Conservation (phyloP, 2,888 invertebrate species). For the Cylindroiulus punctatus region DNA sequence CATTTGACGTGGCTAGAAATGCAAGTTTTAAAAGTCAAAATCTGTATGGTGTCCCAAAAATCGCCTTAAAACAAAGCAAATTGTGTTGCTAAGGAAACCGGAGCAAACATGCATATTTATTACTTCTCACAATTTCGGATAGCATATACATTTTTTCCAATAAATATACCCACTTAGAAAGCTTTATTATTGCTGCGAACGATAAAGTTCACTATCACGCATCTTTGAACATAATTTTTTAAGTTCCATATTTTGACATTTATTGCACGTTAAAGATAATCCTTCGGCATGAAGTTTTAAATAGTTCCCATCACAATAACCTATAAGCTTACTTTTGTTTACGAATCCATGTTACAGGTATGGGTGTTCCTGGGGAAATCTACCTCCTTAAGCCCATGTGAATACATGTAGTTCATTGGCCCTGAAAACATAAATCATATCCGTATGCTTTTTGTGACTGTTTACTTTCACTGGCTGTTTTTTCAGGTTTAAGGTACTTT, state of each 20-base stretch:
- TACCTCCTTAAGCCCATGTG: background rate
- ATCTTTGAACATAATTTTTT: background rate
- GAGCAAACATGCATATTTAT: too few species aligned
- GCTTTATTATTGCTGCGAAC: background rate
- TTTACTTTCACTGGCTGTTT: background rate
- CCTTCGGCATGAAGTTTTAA: background rate
- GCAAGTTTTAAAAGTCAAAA: too few species aligned
- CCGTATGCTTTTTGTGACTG: background rate
- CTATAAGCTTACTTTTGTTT: slow-evolving; percentile 20
- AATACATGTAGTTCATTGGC: background rate
- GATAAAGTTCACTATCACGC: background rate
- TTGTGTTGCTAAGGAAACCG: too few species aligned
- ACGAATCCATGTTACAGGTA: background rate
- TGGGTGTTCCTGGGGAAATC: background rate
- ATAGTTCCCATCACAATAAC: background rate
- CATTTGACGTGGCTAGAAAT: too few species aligned
- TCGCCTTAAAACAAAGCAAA: background rate
- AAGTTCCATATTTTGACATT: background rate
- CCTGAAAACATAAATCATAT: background rate
- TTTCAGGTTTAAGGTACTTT: background rate
- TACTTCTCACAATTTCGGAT: too few species aligned
- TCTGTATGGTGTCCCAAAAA: too few species aligned
- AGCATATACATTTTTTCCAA: too few species aligned
- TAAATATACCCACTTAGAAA: background rate
- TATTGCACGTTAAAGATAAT: background rate